Evolutionary conservation across 1,140 invertebrate genomes (phyloP).

Genomic region (Bombus confusus): DNA sequence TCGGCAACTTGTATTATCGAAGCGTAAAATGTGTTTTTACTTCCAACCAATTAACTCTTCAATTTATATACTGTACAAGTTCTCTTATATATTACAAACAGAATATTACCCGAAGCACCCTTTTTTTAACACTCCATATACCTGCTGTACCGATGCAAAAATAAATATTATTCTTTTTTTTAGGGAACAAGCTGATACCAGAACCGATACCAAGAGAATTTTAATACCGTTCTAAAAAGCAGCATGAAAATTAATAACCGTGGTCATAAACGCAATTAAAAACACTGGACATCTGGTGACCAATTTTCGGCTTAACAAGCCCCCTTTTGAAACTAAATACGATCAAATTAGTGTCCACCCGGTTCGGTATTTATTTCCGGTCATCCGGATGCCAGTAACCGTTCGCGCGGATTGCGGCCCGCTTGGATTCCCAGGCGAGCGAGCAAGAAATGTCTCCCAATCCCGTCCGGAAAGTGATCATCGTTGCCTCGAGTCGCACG

Average conservation of each 20-base stretch:
- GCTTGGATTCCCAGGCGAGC: constrained; percentile 52
- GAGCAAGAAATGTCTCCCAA: constrained; percentile 39
- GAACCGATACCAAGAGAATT: background rate
- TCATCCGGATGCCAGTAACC: constrained; percentile 41
- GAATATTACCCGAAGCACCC: background rate
- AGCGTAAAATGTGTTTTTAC: background rate
- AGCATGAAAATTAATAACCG: constrained; percentile 23
- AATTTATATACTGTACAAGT: background rate
- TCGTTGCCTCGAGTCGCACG: constrained; percentile 39
- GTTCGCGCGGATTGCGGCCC: constrained; percentile 6
- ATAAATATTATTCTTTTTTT: background rate
- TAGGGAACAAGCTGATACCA: background rate
- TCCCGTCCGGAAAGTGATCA: constrained; percentile 46
- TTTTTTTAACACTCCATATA: background rate
- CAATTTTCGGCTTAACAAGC: constrained; percentile 4
- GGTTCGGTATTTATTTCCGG: constrained; percentile 59
- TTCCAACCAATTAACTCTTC: background rate
- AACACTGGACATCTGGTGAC: background rate
- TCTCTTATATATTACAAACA: background rate
- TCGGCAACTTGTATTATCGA: background rate
- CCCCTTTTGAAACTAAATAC: constrained; percentile 9
- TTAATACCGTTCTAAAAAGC: constrained; percentile 6
- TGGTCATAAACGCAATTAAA: constrained; percentile 11
- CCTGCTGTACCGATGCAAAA: background rate
- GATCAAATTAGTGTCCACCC: constrained; percentile 50